Evolutionary conservation across 1,140 invertebrate species (phyloP), one percentile per base, ranked within the genome.

Genomic region (Brachionus sp.): DNA sequence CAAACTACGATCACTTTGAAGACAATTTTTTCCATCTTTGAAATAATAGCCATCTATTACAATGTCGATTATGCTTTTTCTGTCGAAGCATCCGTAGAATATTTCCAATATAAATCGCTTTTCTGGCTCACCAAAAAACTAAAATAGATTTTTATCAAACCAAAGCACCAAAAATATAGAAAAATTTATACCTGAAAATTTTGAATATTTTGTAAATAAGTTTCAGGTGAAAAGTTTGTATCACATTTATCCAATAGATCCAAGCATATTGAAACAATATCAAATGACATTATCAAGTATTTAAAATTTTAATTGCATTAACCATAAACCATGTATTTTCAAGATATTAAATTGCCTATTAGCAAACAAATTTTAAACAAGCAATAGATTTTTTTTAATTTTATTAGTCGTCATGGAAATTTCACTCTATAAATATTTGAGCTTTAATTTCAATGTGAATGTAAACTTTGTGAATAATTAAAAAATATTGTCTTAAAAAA

Each of bases 81-180:
- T 39, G 39, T 80, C 77, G 42, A 39, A 80, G 25, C 77, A 80
- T 6, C 77, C 77, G 9, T 80, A 80, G 25, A 80, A 80, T 35
- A 62, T 19, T 23, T 80, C 77, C 29, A 80, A 23, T 5, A 80
- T 44, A 13, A 80, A 64, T 5, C 57, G 53, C 44, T 46, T 75
- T 75, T 75, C 70, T 13, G 9, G 23, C 25, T 75, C 70, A 25
- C 42, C 19, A 75, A 46, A 75, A 44, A 19, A 46, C 70, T 68
- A 23, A 62, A 62, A 46, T 57, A 57, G 23, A 6, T 16, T 57
- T n/a, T 57, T 4, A 16, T 57, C 23, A 6, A n/a, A 19, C 23
- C 23, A 10, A 2, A 12, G n/a, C 1, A 46, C 10, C n/a, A 46
- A 46, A 12, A 46, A 12, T 12, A 12, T 2, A 12, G n/a, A 46